These are phyloP conservation scores for Drosophila trapezifrons DNA, from an alignment of 1,140 invertebrate genomes.

Conservation along the genomic window DNA sequence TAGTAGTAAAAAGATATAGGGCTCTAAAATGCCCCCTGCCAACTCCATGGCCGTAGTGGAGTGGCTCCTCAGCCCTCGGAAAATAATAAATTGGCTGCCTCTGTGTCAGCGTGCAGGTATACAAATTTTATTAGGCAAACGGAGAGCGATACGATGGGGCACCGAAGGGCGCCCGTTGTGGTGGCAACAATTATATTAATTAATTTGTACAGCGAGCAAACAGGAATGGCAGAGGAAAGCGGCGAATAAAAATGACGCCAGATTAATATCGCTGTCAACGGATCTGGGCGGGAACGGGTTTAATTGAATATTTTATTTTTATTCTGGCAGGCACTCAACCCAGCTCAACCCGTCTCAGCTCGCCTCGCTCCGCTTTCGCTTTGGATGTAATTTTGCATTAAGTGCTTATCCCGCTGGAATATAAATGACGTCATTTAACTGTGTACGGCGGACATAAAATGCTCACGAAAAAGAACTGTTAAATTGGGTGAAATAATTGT, in stretches of 20 bases:
- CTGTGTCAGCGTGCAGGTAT: conserved; percentile 26
- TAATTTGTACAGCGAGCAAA: conserved; percentile 61
- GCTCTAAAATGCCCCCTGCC: conserved; percentile 22
- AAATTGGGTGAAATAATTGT: conserved; percentile 82
- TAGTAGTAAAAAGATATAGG: conserved; percentile 45
- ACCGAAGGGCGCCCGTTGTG: conserved; percentile 24
- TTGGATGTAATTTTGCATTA: conserved; percentile 76
- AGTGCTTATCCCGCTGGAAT: conserved; percentile 78
- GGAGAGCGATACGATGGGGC: neutral
- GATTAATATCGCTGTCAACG: conserved; percentile 80
- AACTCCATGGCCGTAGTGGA: conserved; percentile 16
- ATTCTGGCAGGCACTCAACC: conserved; percentile 42
- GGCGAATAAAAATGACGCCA: conserved; percentile 61
- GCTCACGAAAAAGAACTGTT: conserved; percentile 64
- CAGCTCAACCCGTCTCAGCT: conserved; percentile 8
- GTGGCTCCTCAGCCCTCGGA: conserved; percentile 24
- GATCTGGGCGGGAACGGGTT: conserved; percentile 66
- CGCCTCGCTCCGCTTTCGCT: conserved; percentile 19
- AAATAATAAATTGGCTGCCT: conserved; percentile 68
- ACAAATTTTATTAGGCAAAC: conserved; percentile 62
- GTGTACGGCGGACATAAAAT: conserved; percentile 59
- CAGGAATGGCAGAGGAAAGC: conserved; percentile 12
- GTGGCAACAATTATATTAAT: conserved; percentile 77
- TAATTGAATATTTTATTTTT: conserved; percentile 82
- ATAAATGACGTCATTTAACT: conserved; percentile 81